Base-by-base conservation (phyloP, 1,140 invertebrate species). In the Asbolus verrucosus region DNA sequence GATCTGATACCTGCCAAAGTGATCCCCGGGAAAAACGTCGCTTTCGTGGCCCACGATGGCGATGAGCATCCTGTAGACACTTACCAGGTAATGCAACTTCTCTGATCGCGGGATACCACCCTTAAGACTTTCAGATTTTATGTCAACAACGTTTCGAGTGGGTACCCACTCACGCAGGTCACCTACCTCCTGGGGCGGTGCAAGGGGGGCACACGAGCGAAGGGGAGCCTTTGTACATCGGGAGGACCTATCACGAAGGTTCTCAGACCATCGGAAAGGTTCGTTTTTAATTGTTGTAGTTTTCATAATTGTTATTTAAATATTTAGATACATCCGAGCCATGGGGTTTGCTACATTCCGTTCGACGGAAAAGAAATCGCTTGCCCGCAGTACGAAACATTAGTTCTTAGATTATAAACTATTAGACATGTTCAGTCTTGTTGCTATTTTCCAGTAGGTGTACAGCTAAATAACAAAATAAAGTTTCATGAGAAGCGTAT, bases 1-100 rank as follows among this genome's bases (percentile, higher is more conserved):
- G 91, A 93, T 75, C 82, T 91, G 74, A 71, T 93, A 5, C 92
- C 92, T 8, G 91, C 90, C 0, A 94, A 94, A 82, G 85, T 93
- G 2, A 89, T 91, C 19, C 90, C 91, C 0, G 81, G 81, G 0
- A 89, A 87, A 77, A 83, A 85, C 21, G 83, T 84, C 0, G 88
- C 87, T 59, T 93, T 90, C 73, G 82, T 92, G 9, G 79, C 85
- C 3, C 87, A 85, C 71, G 83, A 81, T 5, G 90, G 91, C 2
- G 81, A 86, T 70, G 91, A 92, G 79, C 82, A 88, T 38, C 19
- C 9, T 1, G 21, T 54, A 9, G 46, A 54, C n/a, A 11, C n/a
- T 11, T 54, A 27, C 11, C 46, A 54, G 27, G 46, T 54, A 54
- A 14, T 38, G n/a, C 33, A 4, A 11, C 33, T 38, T 38, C n/a